Evolutionary conservation across 1,140 invertebrate genomes (phyloP).

Genomic region (Nomia melanderi): DNA sequence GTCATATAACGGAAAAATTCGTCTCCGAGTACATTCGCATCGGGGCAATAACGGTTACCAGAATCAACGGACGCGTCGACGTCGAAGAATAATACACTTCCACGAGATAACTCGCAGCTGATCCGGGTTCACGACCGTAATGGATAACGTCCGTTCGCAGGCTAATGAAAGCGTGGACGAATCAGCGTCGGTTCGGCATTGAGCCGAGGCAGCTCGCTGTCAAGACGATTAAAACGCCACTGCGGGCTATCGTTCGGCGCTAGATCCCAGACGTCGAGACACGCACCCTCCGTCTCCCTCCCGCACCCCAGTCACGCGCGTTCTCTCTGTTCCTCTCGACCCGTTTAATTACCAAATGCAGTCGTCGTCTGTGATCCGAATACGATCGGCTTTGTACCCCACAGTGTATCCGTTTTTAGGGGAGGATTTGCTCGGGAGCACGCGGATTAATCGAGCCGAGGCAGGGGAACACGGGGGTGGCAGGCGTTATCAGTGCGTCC

Average conservation of each 20-base stretch:
- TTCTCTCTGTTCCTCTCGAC: slow-evolving; percentile 12
- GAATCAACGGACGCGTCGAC: too few relatives aligned
- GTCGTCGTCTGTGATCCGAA: slow-evolving; percentile 48
- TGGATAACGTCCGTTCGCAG: neutral
- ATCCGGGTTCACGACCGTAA: too few relatives aligned
- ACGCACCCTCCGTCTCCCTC: too few relatives aligned
- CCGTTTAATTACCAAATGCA: slow-evolving; percentile 63
- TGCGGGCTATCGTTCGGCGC: slow-evolving; percentile 19
- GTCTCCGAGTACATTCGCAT: too few relatives aligned
- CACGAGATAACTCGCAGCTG: too few relatives aligned
- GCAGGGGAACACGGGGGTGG: slow-evolving; percentile 28
- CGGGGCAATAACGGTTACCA: too few relatives aligned
- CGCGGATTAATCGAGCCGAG: slow-evolving; percentile 58
- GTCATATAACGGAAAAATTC: too few relatives aligned
- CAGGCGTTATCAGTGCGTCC: slow-evolving; percentile 60
- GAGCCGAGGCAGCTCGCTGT: slow-evolving; percentile 13
- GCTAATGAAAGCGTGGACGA: neutral
- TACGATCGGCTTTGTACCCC: slow-evolving; percentile 33
- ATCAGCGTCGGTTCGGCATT: neutral
- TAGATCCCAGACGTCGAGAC: slow-evolving; percentile 15
- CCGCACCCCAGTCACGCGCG: too few relatives aligned
- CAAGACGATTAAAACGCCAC: slow-evolving; percentile 56
- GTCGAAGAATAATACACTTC: too few relatives aligned
- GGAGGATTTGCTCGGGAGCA: slow-evolving; percentile 55
- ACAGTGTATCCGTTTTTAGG: slow-evolving; percentile 57